Base-by-base conservation (phyloP, 2,797 vertebrate genomes). In the Gorsachius magnificus region DNA sequence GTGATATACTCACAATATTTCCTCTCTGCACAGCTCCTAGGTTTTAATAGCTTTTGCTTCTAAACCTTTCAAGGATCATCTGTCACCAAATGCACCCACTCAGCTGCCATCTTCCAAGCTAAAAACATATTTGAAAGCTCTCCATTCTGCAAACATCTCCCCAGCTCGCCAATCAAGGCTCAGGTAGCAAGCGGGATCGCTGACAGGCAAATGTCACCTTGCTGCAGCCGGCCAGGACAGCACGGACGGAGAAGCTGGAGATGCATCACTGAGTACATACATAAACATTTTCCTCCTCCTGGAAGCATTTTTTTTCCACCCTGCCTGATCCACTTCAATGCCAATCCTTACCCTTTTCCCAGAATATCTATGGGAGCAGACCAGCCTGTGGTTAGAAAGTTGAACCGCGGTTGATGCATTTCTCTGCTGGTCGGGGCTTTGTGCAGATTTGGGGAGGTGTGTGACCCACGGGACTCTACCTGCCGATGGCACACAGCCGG, bases 51-150 rank as follows among this genome's bases (percentile, higher is more conserved):
- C 80, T 91, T 78, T 81, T 86, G 60, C 88, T 94, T 89, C 86
- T 88, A 95, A 90, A 69, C 79, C 69, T 88, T 88, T 56, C 74
- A 76, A 85, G 64, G 81, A 86, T 93, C 87, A 89, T 93, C 94
- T 96, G 90, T 87, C 88, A 93, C 78, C 86, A 93, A 89, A 83
- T 20, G 78, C 90, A 71, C 74, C 90, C 90, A 89, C 94, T 93
- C 92, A 92, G 84, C 75, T 95, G 76, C 93, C 80, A 57, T 66
- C 68, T 87, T 76, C 86, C 88, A 31, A 89, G 46, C 70, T 89
- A 31, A 81, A 81, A 76, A 70, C 7, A 1, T 18, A 29, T 46
- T 31, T 60, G 89, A 95, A 46, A 69, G 3, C 43, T 83, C 65
- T 41, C 58, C 41, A 5, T 53, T 71, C 79, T 69, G 43, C 70